Conservation (phyloP, 2,888 invertebrate species). For the Cephus spinipes region DNA sequence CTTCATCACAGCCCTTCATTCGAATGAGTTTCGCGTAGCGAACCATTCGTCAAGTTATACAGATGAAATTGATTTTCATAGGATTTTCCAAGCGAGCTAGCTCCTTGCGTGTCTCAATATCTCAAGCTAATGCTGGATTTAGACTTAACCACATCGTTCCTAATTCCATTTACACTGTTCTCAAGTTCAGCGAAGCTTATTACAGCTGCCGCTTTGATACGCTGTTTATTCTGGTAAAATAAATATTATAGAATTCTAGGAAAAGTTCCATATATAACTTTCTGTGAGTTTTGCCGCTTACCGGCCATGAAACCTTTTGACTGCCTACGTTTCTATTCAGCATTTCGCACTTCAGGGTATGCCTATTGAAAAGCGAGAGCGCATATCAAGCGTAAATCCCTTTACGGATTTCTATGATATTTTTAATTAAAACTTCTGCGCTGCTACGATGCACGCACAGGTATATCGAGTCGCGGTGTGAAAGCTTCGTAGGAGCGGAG, state of each 20-base stretch:
- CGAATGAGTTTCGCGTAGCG: neutral
- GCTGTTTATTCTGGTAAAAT: neutral
- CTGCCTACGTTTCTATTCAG: neutral
- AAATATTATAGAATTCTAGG: neutral
- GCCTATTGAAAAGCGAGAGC: neutral
- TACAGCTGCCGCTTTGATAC: neutral
- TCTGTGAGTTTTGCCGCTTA: neutral
- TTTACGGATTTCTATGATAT: neutral
- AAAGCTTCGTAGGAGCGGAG: neutral
- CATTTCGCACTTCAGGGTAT: neutral
- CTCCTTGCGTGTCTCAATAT: neutral
- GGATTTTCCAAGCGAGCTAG: neutral
- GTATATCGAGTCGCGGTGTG: neutral
- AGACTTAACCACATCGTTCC: neutral
- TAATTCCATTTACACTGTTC: neutral
- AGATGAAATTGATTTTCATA: neutral
- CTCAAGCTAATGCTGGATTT: neutral
- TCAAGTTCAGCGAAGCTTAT: neutral
- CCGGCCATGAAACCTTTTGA: neutral
- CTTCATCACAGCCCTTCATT: neutral
- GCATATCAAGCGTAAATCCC: neutral
- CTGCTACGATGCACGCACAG: neutral
- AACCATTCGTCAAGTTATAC: neutral
- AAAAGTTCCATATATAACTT: neutral
- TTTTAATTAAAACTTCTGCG: neutral